Evolutionary conservation across 2,888 invertebrate species (phyloP).

Genomic region (Hydropsyche betteni): DNA sequence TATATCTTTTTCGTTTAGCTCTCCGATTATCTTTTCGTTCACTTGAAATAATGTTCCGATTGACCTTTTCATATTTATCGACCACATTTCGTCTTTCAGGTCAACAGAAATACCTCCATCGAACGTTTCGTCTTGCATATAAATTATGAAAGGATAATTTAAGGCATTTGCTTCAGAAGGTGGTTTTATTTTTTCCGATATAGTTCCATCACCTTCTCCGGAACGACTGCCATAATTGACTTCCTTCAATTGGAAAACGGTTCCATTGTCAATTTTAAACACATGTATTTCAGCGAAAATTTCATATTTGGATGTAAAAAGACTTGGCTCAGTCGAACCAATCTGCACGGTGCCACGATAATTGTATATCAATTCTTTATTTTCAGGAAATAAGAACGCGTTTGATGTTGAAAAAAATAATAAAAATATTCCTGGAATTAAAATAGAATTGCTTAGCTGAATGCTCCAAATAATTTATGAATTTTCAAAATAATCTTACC

Average conservation of each 20-base stretch:
- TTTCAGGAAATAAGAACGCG: neutral
- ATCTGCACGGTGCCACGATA: neutral
- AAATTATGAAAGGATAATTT: neutral
- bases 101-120: neutral
- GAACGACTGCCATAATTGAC: neutral
- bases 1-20: neutral
- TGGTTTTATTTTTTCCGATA: neutral
- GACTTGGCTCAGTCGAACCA: neutral
- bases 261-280: neutral
- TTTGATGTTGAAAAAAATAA: neutral
- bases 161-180: neutral
- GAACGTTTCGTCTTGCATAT: neutral
- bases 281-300: neutral
- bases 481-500: no score
- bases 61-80: neutral
- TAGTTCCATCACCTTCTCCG: neutral
- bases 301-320: conserved; percentile 6
- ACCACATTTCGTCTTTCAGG: neutral
- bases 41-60: neutral
- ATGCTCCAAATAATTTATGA: no score
- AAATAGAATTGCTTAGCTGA: no score
- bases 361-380: neutral
- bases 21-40: neutral
- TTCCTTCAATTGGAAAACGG: neutral
- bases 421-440: neutral